Percentiles rank a stretch among this genome's conserved stretches.
Evolutionary conservation across 2,113 vertebrate species (phyloP).

Genomic region (Lethenteron camtschaticum): DNA sequence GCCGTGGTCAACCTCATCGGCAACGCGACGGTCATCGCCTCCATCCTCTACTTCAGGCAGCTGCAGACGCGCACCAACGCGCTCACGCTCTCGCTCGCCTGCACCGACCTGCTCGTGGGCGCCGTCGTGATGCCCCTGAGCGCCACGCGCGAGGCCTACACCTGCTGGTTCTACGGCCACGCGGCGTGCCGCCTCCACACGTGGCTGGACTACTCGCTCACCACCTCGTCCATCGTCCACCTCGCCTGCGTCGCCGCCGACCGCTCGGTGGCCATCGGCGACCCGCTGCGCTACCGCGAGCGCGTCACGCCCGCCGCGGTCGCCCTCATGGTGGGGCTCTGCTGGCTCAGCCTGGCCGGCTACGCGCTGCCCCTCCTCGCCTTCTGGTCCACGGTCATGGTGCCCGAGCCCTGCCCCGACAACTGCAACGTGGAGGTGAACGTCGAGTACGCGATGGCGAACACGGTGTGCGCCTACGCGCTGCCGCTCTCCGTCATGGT

Average conservation of each 20-base stretch:
- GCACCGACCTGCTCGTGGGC: constrained; percentile 18
- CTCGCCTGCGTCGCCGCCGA: constrained; percentile 24
- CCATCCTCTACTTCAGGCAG: constrained; percentile 17
- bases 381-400: too few relatives aligned
- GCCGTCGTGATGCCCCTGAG: constrained; percentile 19
- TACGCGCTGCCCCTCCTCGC: too few relatives aligned
- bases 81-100: constrained; percentile 17
- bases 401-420: too few relatives aligned
- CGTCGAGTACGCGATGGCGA: too few relatives aligned
- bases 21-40: constrained; percentile 17
- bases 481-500: too few relatives aligned
- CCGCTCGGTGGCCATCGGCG: constrained; percentile 18
- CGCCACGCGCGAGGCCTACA: constrained; percentile 14
- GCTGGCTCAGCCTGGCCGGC: too few relatives aligned
- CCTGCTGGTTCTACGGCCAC: constrained; percentile 22
- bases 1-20: constrained; percentile 14
- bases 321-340: too few relatives aligned
- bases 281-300: constrained; percentile 17
- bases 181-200: constrained; percentile 17
- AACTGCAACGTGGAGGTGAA: too few relatives aligned
- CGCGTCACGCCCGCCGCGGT: too few relatives aligned
- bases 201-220: constrained; percentile 21
- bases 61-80: constrained; percentile 20
- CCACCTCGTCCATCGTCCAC: constrained; percentile 20
- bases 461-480: too few relatives aligned